Conservation (phyloP, 2,797 vertebrate genomes). For the Macrochelys suwanniensis region DNA sequence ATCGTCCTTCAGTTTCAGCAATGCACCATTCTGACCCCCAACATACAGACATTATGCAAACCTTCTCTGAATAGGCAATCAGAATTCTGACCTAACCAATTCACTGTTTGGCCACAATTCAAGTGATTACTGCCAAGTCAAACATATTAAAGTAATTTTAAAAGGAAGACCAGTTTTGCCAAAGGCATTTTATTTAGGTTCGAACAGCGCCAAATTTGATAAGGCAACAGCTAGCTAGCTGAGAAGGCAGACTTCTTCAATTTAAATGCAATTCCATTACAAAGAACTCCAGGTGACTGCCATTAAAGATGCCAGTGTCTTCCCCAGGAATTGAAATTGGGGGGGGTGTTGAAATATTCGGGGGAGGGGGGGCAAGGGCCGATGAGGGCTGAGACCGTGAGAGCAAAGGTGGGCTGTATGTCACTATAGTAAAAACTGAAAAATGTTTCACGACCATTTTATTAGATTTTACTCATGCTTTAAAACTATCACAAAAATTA, state of each 20-base stretch:
- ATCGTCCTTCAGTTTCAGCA: not conserved
- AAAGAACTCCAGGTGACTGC: constrained; percentile 37
- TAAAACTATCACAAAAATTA: no score
- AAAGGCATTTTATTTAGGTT: constrained; percentile 11
- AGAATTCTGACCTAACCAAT: not conserved
- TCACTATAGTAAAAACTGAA: no score
- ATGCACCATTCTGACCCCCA: not conserved
- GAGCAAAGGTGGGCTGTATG: no score
- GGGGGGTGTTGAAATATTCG: no score
- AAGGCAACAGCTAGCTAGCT: constrained; percentile 20
- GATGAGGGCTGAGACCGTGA: no score
- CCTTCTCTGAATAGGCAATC: not conserved
- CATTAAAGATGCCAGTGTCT: not conserved
- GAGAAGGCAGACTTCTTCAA: constrained; percentile 56
- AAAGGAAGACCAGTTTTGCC: constrained; percentile 33
- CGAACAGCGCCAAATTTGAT: constrained; percentile 42
- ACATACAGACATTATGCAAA: not conserved
- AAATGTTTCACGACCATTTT: no score
- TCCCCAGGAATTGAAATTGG: no score
- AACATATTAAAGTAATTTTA: constrained; percentile 34
- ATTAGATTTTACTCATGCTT: no score
- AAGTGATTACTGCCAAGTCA: constrained; percentile 20
- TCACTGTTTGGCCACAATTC: not conserved
- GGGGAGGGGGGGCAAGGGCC: no score
- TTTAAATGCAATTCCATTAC: constrained; percentile 40